A percentile compares a stretch with the other conserved stretches of the same genome.
Evolutionary conservation across 2,797 vertebrate genomes (phyloP).

Genomic region (Graptemys geographica): DNA sequence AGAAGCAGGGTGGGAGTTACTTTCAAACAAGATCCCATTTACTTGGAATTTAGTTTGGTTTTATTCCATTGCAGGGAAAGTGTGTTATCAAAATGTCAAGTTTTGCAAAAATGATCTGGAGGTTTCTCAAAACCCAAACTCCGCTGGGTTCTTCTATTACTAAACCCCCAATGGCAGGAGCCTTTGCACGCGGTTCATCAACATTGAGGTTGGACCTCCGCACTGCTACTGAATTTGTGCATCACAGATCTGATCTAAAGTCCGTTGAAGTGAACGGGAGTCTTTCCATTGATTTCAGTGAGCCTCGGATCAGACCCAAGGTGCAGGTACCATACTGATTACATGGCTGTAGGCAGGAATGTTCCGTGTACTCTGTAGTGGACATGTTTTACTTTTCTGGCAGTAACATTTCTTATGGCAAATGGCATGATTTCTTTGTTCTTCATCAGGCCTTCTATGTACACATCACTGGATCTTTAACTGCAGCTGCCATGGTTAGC

Average conservation of each 20-base stretch:
- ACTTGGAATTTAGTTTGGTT: not conserved
- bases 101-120: not conserved
- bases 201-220: accelerated
- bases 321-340: accelerated
- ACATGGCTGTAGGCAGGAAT: accelerated
- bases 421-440: not conserved
- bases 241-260: not conserved
- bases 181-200: not conserved
- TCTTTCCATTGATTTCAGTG: not conserved
- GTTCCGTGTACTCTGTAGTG: not conserved
- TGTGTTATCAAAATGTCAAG: not conserved
- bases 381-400: accelerated
- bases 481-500: not conserved
- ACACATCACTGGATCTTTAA: not conserved
- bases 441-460: not conserved
- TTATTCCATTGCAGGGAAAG: conserved; percentile 14
- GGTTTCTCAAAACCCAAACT: not conserved
- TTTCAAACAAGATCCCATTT: conserved; percentile 10
- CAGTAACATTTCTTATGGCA: not conserved
- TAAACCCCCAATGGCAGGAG: accelerated
- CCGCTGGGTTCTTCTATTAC: accelerated
- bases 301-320: too few relatives aligned
- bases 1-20: not conserved
- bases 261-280: not conserved
- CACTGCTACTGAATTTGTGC: accelerated